phyloP scores from a whole-genome alignment of 2,888 invertebrate genomes.

The Cryptus armator region DNA sequence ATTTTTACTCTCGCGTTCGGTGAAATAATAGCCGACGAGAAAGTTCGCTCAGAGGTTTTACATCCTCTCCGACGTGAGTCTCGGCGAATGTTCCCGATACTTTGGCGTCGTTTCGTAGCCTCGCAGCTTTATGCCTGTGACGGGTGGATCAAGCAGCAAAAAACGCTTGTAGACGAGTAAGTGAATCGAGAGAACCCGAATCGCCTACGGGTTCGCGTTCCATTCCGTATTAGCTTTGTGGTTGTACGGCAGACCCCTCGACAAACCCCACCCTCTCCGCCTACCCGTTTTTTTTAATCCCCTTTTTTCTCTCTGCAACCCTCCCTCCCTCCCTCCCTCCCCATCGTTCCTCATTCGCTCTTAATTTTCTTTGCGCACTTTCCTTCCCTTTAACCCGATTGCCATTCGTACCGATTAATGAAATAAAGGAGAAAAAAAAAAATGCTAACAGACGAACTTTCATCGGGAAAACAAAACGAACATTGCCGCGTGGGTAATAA shows the following conservation, averaged over 20 bases:
- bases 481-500: background rate
- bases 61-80: too few relatives aligned
- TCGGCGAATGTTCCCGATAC: too few relatives aligned
- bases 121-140: too few relatives aligned
- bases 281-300: conserved; percentile 11
- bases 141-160: background rate
- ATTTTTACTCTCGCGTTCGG: too few relatives aligned
- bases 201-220: background rate
- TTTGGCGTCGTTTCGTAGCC: too few relatives aligned
- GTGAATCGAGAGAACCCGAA: background rate
- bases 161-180: conserved; percentile 2
- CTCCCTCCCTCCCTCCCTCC: background rate
- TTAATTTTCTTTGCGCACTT: conserved; percentile 32
- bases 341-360: background rate
- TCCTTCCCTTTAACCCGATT: conserved; percentile 43
- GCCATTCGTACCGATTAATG: conserved; percentile 40
- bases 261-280: background rate
- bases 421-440: conserved; percentile 7
- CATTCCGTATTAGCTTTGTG: conserved; percentile 27
- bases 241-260: conserved; percentile 17
- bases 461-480: background rate
- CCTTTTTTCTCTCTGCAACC: background rate
- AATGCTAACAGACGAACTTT: background rate
- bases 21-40: too few relatives aligned
- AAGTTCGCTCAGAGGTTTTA: too few relatives aligned